Evolutionary conservation across 2,888 invertebrate species (phyloP).

Genomic region (Pristionchus arcanus): DNA sequence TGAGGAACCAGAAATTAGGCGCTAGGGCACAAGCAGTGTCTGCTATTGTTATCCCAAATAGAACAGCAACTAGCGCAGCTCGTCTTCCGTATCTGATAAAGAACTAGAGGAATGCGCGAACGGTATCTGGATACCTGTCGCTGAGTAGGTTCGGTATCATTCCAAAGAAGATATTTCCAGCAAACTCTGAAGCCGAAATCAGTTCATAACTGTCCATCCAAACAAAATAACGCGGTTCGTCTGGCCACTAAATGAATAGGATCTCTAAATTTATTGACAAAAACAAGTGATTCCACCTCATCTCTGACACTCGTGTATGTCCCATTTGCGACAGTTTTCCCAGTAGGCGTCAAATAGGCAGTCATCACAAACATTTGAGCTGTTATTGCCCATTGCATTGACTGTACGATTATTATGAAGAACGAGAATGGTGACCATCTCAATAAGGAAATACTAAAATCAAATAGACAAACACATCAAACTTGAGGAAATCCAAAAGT

Average conservation of each 20-base stretch:
- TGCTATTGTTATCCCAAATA: neutral
- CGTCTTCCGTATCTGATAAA: slow-evolving; percentile 23
- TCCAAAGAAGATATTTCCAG: slow-evolving; percentile 29
- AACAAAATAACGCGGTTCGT: neutral
- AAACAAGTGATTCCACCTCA: neutral
- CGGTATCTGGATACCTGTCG: neutral
- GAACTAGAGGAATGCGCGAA: neutral
- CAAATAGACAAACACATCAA: neutral
- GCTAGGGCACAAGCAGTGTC: neutral
- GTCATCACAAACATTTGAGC: slow-evolving; percentile 2
- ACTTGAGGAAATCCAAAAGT: neutral
- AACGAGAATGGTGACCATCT: neutral
- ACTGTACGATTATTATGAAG: neutral
- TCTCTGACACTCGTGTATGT: slow-evolving; percentile 1
- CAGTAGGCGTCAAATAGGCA: neutral
- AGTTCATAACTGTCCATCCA: neutral
- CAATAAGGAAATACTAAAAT: neutral
- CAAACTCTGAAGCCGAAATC: neutral
- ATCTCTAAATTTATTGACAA: too few relatives aligned
- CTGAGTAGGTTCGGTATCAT: slow-evolving; percentile 3
- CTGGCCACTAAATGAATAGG: neutral
- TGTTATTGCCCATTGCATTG: neutral
- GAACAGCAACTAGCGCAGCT: neutral
- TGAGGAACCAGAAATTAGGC: slow-evolving; percentile 2
- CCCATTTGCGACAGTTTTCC: neutral